Evolutionary conservation across 2,888 invertebrate genomes (phyloP).

Genomic region (Oxycera nigricornis): DNA sequence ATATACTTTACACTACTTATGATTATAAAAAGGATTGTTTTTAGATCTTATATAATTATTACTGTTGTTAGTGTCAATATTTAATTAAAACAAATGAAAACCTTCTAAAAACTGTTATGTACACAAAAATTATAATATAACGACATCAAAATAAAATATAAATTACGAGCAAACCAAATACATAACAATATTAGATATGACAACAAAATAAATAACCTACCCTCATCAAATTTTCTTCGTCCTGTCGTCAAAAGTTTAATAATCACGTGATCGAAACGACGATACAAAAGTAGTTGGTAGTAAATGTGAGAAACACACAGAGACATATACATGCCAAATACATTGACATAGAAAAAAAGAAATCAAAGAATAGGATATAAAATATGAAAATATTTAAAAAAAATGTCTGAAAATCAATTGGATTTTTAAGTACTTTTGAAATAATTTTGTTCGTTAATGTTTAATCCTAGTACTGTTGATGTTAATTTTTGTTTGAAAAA

Average conservation of each 20-base stretch:
- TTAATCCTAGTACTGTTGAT: too few species aligned
- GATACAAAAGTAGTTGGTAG: slow-evolving; percentile 47
- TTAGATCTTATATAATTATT: too few species aligned
- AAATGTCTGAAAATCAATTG: not conserved
- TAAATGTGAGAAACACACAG: slow-evolving; percentile 42
- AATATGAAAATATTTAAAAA: not conserved
- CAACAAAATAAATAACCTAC: slow-evolving; percentile 64
- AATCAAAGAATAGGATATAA: slow-evolving; percentile 19
- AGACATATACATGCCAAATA: slow-evolving; percentile 47
- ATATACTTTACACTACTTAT: too few species aligned
- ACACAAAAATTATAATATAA: slow-evolving; percentile 45
- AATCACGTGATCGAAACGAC: slow-evolving; percentile 48
- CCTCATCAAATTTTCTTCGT: slow-evolving; percentile 77
- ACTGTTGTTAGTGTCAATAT: not conserved
- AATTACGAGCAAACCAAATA: slow-evolving; percentile 46
- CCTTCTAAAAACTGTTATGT: slow-evolving; percentile 39
- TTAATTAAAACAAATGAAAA: slow-evolving; percentile 19
- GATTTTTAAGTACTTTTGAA: too few species aligned
- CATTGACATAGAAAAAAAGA: slow-evolving; percentile 51
- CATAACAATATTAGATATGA: slow-evolving; percentile 26
- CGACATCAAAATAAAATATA: slow-evolving; percentile 39
- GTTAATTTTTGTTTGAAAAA: not conserved
- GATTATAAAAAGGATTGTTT: too few species aligned
- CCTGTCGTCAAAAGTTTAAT: slow-evolving; percentile 64
- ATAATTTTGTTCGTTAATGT: too few species aligned